These are phyloP conservation scores for Andrena praecox DNA, from an alignment of 2,888 invertebrate species.

Conservation along the genomic window DNA sequence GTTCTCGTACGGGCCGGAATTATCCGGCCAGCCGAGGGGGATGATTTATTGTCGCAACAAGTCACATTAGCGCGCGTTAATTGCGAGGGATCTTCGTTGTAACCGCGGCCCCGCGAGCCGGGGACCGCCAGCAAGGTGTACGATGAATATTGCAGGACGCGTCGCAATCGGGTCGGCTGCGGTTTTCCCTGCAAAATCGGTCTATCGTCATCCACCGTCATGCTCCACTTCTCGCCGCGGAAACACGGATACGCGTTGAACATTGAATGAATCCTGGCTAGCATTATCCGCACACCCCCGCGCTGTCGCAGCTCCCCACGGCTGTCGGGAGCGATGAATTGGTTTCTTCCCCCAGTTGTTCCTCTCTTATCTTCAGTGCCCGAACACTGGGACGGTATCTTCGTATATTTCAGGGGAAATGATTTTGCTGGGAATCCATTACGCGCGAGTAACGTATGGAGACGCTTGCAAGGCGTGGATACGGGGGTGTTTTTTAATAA, in stretches of 20 bases:
- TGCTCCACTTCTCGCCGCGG: slow-evolving; percentile 42
- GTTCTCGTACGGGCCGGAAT: background rate
- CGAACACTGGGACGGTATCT: background rate
- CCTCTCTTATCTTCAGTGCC: background rate
- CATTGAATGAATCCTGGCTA: slow-evolving; percentile 10
- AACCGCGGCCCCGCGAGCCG: slow-evolving; percentile 20
- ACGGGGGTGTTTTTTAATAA: no score
- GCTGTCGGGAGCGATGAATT: slow-evolving; percentile 13
- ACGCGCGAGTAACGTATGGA: background rate
- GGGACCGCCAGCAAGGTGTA: slow-evolving; percentile 22
- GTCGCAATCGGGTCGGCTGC: slow-evolving; percentile 51
- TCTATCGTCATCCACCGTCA: slow-evolving; percentile 42
- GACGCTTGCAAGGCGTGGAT: background rate
- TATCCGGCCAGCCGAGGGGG: slow-evolving; percentile 26
- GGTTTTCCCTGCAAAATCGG: slow-evolving; percentile 58
- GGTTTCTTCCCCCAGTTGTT: background rate
- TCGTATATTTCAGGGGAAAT: background rate
- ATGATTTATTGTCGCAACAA: slow-evolving; percentile 57
- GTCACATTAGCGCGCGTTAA: slow-evolving; percentile 61
- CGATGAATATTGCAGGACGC: slow-evolving; percentile 51
- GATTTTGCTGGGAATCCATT: background rate
- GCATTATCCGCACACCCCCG: background rate
- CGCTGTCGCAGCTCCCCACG: slow-evolving; percentile 25
- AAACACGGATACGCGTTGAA: slow-evolving; percentile 24
- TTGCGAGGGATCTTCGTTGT: slow-evolving; percentile 46